Evolutionary conservation across 2,888 invertebrate genomes (phyloP).

Genomic region (Hololepta plana): DNA sequence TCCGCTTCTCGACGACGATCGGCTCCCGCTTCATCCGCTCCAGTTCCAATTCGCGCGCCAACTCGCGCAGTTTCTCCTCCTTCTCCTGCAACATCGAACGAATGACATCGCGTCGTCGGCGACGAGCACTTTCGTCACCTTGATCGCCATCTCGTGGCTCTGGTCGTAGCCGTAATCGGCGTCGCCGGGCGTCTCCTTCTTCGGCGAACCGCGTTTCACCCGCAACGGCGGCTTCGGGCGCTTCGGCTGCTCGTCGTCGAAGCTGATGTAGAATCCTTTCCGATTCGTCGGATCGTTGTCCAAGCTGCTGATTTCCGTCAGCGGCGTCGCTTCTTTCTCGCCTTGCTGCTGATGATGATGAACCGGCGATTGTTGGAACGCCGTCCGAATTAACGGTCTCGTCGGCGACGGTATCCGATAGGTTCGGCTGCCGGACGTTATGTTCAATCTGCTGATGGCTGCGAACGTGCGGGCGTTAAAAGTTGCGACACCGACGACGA

Average conservation of each 20-base stretch:
- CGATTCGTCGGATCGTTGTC: slow-evolving; percentile 33
- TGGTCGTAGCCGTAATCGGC: background rate
- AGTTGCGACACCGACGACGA: background rate
- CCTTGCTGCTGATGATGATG: slow-evolving; percentile 15
- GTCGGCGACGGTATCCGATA: slow-evolving; percentile 83
- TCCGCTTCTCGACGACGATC: slow-evolving; percentile 25
- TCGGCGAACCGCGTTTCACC: slow-evolving; percentile 50
- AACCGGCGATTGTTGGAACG: slow-evolving; percentile 39
- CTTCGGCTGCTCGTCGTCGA: slow-evolving; percentile 76
- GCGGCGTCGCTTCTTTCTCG: slow-evolving; percentile 14
- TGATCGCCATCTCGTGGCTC: slow-evolving; percentile 6
- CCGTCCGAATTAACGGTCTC: slow-evolving; percentile 48
- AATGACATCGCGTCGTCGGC: slow-evolving; percentile 1
- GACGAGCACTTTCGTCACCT: slow-evolving; percentile 6
- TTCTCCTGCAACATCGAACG: background rate
- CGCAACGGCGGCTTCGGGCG: slow-evolving; percentile 77
- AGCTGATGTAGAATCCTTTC: slow-evolving; percentile 86
- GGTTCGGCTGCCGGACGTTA: slow-evolving; percentile 73
- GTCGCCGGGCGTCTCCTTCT: slow-evolving; percentile 43
- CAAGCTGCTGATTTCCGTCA: slow-evolving; percentile 25
- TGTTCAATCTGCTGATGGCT: slow-evolving; percentile 60
- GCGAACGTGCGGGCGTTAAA: slow-evolving; percentile 13
- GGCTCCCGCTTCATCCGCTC: slow-evolving; percentile 28
- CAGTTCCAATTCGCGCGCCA: slow-evolving; percentile 30
- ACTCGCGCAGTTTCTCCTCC: slow-evolving; percentile 12